Percentiles rank a stretch among this genome's conserved stretches.
Evolutionary conservation across 1,140 invertebrate species (phyloP).

Genomic region (Bicyclus anynana): DNA sequence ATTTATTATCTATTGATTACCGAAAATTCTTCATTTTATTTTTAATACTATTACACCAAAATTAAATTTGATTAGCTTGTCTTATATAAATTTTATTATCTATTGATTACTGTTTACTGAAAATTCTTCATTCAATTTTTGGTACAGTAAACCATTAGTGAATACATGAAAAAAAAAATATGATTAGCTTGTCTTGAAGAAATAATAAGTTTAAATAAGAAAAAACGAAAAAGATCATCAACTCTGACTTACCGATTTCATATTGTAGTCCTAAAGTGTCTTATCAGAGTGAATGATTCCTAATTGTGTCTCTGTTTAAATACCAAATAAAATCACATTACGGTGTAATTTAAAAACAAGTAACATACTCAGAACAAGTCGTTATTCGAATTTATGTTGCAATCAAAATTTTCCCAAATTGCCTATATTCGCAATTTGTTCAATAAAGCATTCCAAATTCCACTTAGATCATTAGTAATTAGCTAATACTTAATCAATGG

Average conservation of each 20-base stretch:
- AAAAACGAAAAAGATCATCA: background rate
- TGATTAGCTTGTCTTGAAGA: too few species aligned
- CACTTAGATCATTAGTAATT: background rate
- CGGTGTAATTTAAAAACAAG: background rate
- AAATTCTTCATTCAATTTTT: too few species aligned
- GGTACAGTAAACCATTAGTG: too few species aligned
- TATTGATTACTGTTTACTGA: too few species aligned
- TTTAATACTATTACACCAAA: too few species aligned
- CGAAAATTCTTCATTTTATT: too few species aligned
- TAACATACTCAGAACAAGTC: background rate
- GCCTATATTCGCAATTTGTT: background rate
- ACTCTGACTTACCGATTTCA: constrained; percentile 1
- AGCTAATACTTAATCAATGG: too few species aligned
- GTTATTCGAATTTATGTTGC: background rate
- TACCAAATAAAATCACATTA: background rate
- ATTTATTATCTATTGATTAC: too few species aligned
- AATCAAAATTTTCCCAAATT: background rate
- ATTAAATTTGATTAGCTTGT: too few species aligned
- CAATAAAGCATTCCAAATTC: background rate
- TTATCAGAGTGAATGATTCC: background rate
- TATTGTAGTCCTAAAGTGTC: background rate
- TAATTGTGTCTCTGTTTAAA: background rate
- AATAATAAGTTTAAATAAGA: too few species aligned
- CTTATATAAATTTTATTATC: too few species aligned
- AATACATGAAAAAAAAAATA: too few species aligned